Evolutionary conservation across 2,888 invertebrate species (phyloP).

Genomic region (Idaea dimidiata): DNA sequence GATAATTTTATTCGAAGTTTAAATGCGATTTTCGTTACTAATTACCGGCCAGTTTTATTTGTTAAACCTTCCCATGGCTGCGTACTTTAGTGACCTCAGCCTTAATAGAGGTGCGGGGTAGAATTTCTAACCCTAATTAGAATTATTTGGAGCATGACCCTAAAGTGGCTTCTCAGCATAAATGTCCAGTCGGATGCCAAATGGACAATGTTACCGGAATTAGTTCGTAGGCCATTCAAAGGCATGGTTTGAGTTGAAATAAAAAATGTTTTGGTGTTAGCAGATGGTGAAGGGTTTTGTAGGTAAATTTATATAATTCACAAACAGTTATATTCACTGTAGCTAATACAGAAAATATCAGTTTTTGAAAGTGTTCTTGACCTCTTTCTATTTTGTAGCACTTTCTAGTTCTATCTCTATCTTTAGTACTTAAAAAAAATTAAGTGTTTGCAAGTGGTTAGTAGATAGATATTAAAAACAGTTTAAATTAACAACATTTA

Average conservation of each 20-base stretch:
- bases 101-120: slow-evolving; percentile 39
- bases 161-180: slow-evolving; percentile 41
- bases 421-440: too few species aligned
- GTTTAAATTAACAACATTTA: too few species aligned
- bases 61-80: slow-evolving; percentile 19
- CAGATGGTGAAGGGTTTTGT: not conserved
- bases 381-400: too few species aligned
- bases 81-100: slow-evolving; percentile 12
- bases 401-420: too few species aligned
- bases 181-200: slow-evolving; percentile 43
- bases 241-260: slow-evolving; percentile 17
- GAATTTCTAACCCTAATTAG: slow-evolving; percentile 51
- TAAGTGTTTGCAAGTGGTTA: too few species aligned
- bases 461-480: too few species aligned
- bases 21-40: slow-evolving; percentile 14
- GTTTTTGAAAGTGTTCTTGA: too few species aligned
- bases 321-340: too few species aligned
- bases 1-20: slow-evolving; percentile 16
- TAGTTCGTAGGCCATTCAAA: slow-evolving; percentile 28
- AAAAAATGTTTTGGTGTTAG: not conserved
- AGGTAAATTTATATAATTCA: not conserved
- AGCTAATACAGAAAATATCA: too few species aligned
- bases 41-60: slow-evolving; percentile 20
- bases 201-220: slow-evolving; percentile 41
- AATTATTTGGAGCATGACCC: slow-evolving; percentile 45